A percentile compares a stretch with the other conserved stretches of the same genome.
These are phyloP conservation scores for Cataglyphis cursor DNA, from an alignment of 2,888 invertebrate genomes.

Conservation along the genomic window DNA sequence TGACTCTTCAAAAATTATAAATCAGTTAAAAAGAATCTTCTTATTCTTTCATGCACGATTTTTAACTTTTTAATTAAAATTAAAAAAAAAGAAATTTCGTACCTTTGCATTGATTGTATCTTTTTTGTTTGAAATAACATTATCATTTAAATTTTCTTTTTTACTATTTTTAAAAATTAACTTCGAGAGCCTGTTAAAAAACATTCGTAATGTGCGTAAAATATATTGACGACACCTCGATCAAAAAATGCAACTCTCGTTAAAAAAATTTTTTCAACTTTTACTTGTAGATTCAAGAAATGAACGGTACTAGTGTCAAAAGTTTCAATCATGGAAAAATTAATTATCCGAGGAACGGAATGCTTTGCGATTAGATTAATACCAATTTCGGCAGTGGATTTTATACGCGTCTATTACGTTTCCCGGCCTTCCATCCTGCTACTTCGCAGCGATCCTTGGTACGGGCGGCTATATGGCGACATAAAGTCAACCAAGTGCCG, in stretches of 20 bases:
- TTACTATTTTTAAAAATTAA: neutral
- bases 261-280: neutral
- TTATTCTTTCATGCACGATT: neutral
- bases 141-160: neutral
- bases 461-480: constrained; percentile 66
- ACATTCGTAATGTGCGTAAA: neutral
- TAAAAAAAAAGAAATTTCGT: too few species aligned
- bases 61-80: neutral
- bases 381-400: constrained; percentile 18
- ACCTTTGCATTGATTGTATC: too few species aligned
- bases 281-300: neutral
- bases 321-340: neutral
- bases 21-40: neutral
- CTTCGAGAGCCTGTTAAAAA: neutral
- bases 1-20: neutral
- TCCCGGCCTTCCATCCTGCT: constrained; percentile 49
- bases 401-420: constrained; percentile 33
- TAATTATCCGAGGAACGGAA: neutral
- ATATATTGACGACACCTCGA: neutral
- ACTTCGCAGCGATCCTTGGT: constrained; percentile 66
- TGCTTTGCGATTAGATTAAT: neutral
- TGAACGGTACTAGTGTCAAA: neutral
- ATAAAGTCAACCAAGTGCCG: constrained; percentile 75
- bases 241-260: neutral
- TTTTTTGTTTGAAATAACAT: neutral